Base-by-base conservation (phyloP, 2,113 vertebrate species). In the Myotis yumanensis region DNA sequence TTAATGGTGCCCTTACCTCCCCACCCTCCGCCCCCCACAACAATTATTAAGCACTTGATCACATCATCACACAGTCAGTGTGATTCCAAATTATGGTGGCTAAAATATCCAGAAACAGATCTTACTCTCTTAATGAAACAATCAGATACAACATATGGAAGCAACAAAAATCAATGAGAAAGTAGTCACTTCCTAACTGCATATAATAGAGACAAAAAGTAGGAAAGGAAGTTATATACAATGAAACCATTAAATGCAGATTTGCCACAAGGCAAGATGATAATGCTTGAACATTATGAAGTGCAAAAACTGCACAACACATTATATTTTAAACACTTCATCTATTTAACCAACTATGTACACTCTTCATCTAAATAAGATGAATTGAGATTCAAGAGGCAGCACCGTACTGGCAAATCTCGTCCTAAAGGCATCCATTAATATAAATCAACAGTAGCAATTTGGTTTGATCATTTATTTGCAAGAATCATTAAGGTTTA, bases 401-500 rank as follows among this genome's bases (percentile, higher is more conserved):
- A 97, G 97, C 95, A 96, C 87, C 0, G 95, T 96, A 97, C 97
- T 98, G 98, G 98, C 98, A 98, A 98, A 98, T 98, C 97, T 98
- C 97, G 48, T 98, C 98, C 98, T 98, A 98, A 98, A 98, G 98
- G 98, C 98, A 98, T 97, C 98, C 98, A 98, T 98, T 98, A 98
- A 98, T 98, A 98, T 99, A 98, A 98, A 98, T 98, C 98, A 98
- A 98, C 98, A 98, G 98, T 97, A 98, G 98, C 98, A 98, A 98
- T 98, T 98, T 98, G 97, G 97, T 98, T 98, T 98, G 98, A 98
- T 99, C 98, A 98, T 98, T 98, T 98, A 98, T 99, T 98, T 98
- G 98, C 97, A 97, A 98, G 98, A 98, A 99, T 99, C 98, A 98
- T 99, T 99, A 99, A 98, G 98, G 98, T 97, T 98, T 98, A 98